Base-by-base conservation (phyloP, 2,797 vertebrate genomes). In the Pelochelys cantorii region DNA sequence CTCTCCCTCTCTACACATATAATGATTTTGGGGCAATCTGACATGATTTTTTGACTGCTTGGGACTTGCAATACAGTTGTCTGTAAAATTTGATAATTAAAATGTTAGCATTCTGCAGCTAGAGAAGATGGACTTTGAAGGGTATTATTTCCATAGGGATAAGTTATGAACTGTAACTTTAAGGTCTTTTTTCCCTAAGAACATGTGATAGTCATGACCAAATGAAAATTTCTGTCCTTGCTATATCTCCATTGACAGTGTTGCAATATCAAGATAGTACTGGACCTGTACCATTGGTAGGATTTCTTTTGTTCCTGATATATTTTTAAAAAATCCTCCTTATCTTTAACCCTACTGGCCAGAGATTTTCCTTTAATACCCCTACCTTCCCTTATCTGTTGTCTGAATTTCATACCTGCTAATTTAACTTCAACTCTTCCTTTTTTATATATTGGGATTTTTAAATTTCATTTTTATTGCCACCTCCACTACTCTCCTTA, bases 111-210 rank as follows among this genome's bases (percentile, higher is more conserved):
- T 53, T 92, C 60, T 88, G 81, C 85, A 84, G 31, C 60, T 81
- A 59, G 77, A 59, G 77, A 92, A 91, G 86, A 92, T 77, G 91
- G 96, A 88, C 94, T 94, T 93, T 88, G 94, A 94, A 96, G 48
- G 79, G 75, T 83, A 53, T 83, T 95, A 93, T 94, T 95, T 95
- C 90, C 89, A 85, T 94, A 92, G 42, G 68, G 92, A 92, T 95
- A 93, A 75, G 52, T 90, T 95, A 93, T 87, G 62, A 88, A 77
- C 17, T 31, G 89, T 57, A 78, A 25, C 80, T 80, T 84, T 78
- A 86, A 86, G 56, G 3, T 88, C 59, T 48, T 0, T 79, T 91
- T 86, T 91, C 56, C 8, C 54, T 80, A 88, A 87, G 56, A 86
- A 65, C 2, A 48, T 54, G 27, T 0, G 25, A 11, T 71, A 71